A percentile compares a stretch with the other conserved stretches of the same genome.
phyloP scores from a whole-genome alignment of 2,888 invertebrate genomes.

The Agrenia bidenticulata region DNA sequence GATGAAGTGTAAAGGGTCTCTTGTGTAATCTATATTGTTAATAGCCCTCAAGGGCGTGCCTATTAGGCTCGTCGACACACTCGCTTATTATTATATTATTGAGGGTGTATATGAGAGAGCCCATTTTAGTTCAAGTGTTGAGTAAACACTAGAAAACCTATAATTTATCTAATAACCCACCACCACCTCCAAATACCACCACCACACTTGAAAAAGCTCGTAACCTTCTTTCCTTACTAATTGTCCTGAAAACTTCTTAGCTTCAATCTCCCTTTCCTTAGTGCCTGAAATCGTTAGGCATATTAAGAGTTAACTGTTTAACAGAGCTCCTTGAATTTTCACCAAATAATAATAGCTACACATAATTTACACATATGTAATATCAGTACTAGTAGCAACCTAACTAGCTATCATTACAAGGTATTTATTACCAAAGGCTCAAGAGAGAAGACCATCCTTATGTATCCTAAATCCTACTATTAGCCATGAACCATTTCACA shows the following conservation, averaged over 20 bases:
- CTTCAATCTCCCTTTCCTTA: too few relatives aligned
- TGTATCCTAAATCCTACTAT: too few relatives aligned
- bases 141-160: conserved; percentile 48
- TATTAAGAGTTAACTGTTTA: background rate
- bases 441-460: too few relatives aligned
- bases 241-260: background rate
- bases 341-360: background rate
- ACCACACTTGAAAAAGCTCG: too few relatives aligned
- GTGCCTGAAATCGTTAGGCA: too few relatives aligned
- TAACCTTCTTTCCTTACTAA: too few relatives aligned
- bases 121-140: conserved; percentile 29
- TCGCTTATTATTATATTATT: background rate
- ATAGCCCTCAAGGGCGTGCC: conserved; percentile 52
- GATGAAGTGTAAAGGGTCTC: background rate
- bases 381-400: too few relatives aligned
- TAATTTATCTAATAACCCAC: conserved; percentile 47
- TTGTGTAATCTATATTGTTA: conserved; percentile 34
- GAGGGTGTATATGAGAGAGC: background rate
- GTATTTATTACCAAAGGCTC: too few relatives aligned
- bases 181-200: conserved; percentile 15
- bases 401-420: too few relatives aligned
- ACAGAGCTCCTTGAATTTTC: background rate
- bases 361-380: background rate
- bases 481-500: too few relatives aligned
- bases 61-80: background rate